A percentile compares a stretch with the other conserved stretches of the same genome.
These are phyloP conservation scores for Alfaro cultratus DNA, from an alignment of 2,797 vertebrate species.

Conservation along the genomic window DNA sequence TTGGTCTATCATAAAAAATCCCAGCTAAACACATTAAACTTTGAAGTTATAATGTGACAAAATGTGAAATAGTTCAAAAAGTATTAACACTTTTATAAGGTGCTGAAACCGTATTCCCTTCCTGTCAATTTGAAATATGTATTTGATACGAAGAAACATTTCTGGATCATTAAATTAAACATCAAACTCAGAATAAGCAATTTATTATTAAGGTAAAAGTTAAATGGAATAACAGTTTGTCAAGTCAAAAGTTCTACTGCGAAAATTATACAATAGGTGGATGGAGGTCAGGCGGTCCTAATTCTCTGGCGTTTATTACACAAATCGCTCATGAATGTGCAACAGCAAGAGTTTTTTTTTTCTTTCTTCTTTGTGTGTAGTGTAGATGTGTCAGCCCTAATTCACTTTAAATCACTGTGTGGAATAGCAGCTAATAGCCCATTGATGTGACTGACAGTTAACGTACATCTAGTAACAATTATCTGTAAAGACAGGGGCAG, in stretches of 20 bases:
- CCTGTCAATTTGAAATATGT: background rate
- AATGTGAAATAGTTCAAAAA: background rate
- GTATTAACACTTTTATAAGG: background rate
- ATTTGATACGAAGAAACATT: background rate
- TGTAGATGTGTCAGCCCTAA: conserved; percentile 7
- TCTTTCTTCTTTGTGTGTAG: conserved; percentile 18
- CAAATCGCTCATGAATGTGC: conserved; percentile 10
- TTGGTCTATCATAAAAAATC: background rate
- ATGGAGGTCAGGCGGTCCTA: background rate
- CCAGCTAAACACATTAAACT: background rate
- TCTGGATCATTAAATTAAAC: background rate
- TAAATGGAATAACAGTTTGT: background rate
- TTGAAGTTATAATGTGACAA: background rate
- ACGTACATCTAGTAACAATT: conserved; percentile 37
- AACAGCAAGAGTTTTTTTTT: conserved; percentile 2
- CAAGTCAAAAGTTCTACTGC: background rate
- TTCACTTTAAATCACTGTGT: conserved; percentile 14
- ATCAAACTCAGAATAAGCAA: background rate
- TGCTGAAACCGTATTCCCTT: background rate
- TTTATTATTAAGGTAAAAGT: background rate
- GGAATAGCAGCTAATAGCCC: conserved; percentile 6
- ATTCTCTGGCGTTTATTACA: conserved; percentile 12
- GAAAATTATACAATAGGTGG: background rate
- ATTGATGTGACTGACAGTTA: conserved; percentile 17
- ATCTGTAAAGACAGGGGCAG: conserved; percentile 30